Evolutionary conservation across 2,888 invertebrate species (phyloP), one percentile per base, ranked within the genome.

Genomic region (Vanessa cardui): DNA sequence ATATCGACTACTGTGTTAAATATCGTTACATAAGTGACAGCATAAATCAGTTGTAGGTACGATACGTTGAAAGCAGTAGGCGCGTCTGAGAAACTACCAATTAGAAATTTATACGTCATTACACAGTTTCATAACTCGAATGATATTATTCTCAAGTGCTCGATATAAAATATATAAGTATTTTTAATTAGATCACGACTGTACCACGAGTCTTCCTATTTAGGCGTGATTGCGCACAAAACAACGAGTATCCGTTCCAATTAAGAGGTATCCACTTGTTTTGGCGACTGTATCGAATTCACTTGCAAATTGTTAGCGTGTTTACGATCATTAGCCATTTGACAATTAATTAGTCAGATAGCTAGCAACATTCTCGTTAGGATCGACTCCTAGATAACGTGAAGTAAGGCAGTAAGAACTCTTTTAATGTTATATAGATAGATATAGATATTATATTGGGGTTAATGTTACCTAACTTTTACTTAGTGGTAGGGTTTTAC

Each of bases 71-170:
- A 69, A 70, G 71, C 58, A 26, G 64, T 62, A 60, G 77, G 76
- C 75, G 82, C 72, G 84, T 72, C 82, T 85, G 85, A 74, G 86
- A 86, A 85, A 80, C 79, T 75, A 76, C 76, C 78, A 82, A 83
- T 83, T 83, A 84, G 79, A 70, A 67, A 26, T 66, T 58, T 63
- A 66, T 52, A 46, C 47, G 47, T 26, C 45, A 58, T 58, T 58
- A 63, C 6, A 18, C 26, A 18, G 18, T 56, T 33, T 56, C 56
- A 56, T 56, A 56, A 33, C 31, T 65, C 39, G 50, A 18, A 45
- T 26, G 58, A 16, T 18, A 46, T 60, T 50, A 44, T 46, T 52
- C 20, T 45, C 26, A 26, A 64, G 18, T 18, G 15, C 12, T 39
- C 39, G 39, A 39, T 56, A 46, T 46, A 45, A 31, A 46, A 46